Percentiles rank a stretch among this genome's conserved stretches.
phyloP scores from a whole-genome alignment of 2,797 vertebrate species.

The Anas bahamensis region DNA sequence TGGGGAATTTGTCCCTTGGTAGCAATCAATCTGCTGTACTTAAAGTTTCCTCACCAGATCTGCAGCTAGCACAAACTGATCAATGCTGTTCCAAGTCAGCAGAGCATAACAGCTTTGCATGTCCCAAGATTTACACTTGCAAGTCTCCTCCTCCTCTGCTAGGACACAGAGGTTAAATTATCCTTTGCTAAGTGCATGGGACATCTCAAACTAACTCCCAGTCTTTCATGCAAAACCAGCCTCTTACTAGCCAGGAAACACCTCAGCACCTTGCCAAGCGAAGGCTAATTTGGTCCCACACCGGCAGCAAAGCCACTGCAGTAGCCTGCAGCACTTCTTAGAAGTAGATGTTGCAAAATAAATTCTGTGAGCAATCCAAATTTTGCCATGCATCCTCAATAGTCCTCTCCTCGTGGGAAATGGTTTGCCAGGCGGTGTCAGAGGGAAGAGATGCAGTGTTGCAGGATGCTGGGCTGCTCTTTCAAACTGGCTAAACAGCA shows the following conservation, averaged over 20 bases:
- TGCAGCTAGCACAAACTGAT: constrained; percentile 53
- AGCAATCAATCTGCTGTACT: constrained; percentile 60
- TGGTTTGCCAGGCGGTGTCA: neutral
- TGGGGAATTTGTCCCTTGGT: constrained; percentile 41
- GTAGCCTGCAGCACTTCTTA: neutral
- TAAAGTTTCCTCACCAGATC: constrained; percentile 46
- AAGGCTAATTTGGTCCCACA: neutral
- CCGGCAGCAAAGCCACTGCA: neutral
- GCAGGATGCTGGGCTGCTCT: neutral
- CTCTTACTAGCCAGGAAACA: neutral
- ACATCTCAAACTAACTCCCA: neutral
- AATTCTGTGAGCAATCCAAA: neutral
- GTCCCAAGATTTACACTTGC: neutral
- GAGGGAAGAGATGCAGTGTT: neutral
- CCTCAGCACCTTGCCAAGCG: neutral
- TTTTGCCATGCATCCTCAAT: neutral
- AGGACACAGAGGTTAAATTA: constrained; percentile 3
- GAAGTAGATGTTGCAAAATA: neutral
- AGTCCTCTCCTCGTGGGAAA: neutral
- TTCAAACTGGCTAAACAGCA: neutral
- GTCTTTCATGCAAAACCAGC: neutral
- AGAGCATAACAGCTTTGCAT: neutral
- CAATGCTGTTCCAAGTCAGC: constrained; percentile 43
- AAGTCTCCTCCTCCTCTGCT: neutral
- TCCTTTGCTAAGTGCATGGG: neutral